Evolutionary conservation across 2,888 invertebrate species (phyloP).

Genomic region (Tryphoninae sp.): DNA sequence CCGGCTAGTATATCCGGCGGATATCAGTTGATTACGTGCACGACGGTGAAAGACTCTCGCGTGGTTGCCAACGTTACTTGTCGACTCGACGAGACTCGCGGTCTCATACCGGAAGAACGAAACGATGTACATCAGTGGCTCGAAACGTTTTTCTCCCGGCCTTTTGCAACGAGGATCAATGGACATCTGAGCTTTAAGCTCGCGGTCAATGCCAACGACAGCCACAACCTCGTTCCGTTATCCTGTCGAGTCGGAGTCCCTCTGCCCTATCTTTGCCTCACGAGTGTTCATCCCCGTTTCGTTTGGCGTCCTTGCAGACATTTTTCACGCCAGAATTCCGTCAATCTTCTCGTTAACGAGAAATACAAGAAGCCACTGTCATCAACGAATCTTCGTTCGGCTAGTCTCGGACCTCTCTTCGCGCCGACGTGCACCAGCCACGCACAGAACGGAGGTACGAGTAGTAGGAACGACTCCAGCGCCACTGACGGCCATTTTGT

Average conservation of each 20-base stretch:
- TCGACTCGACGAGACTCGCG: constrained; percentile 86
- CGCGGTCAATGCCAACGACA: constrained; percentile 84
- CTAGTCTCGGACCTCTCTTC: constrained; percentile 81
- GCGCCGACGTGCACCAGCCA: constrained; percentile 81
- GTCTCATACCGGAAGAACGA: constrained; percentile 87
- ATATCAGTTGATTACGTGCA: constrained; percentile 90
- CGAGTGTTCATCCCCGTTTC: constrained; percentile 86
- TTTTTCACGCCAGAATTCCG: constrained; percentile 83
- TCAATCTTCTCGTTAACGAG: constrained; percentile 78
- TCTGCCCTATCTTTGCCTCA: constrained; percentile 90
- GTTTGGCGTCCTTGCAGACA: constrained; percentile 86
- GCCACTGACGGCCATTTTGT: constrained; percentile 7
- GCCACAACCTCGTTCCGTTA: constrained; percentile 79
- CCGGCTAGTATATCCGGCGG: constrained; percentile 83
- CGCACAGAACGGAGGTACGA: constrained; percentile 70
- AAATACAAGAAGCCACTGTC: constrained; percentile 48
- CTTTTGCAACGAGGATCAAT: constrained; percentile 87
- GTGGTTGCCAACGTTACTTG: constrained; percentile 92
- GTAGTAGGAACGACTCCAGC: constrained; percentile 67
- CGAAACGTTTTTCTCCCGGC: constrained; percentile 86
- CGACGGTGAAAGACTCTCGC: constrained; percentile 90
- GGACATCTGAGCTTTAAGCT: constrained; percentile 91
- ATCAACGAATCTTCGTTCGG: constrained; percentile 14
- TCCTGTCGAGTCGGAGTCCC: constrained; percentile 87
- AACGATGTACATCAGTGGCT: constrained; percentile 89